Conservation (phyloP, 2,797 vertebrate genomes). For the Coilia nasus region DNA sequence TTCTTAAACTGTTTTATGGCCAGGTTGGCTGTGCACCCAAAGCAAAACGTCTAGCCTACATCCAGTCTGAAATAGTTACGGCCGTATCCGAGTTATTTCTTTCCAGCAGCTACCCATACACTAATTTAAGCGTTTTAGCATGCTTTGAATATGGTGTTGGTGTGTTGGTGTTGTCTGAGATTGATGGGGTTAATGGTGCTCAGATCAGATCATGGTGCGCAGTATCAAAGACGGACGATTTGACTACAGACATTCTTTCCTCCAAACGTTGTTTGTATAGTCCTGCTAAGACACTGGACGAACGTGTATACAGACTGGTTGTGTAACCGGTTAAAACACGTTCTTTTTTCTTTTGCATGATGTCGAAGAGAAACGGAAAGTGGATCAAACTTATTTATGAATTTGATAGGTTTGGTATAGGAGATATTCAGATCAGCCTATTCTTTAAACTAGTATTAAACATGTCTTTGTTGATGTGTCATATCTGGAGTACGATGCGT, state of each 20-base stretch:
- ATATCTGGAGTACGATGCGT: not conserved
- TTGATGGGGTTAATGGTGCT: not conserved
- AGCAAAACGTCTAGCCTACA: not conserved
- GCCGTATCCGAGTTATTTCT: not conserved
- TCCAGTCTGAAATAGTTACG: not conserved
- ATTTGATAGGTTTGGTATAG: too few relatives aligned
- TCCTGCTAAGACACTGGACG: not conserved
- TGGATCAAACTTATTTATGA: too few relatives aligned
- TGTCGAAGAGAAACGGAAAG: not conserved
- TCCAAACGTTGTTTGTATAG: not conserved
- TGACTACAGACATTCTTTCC: not conserved
- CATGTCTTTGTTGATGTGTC: not conserved
- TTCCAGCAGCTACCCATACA: not conserved
- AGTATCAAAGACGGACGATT: slow-evolving; percentile 16
- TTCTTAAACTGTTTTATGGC: not conserved
- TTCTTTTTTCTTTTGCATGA: not conserved
- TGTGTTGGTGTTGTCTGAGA: not conserved
- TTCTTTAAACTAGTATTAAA: not conserved
- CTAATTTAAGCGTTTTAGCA: not conserved
- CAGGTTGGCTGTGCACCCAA: not conserved
- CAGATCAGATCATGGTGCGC: slow-evolving; percentile 4
- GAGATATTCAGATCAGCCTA: too few relatives aligned
- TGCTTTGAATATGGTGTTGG: not conserved
- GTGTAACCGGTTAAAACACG: not conserved
- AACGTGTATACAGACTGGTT: not conserved